Evolutionary conservation across 2,113 vertebrate genomes (phyloP).

Genomic region (Miniopterus natalensis): DNA sequence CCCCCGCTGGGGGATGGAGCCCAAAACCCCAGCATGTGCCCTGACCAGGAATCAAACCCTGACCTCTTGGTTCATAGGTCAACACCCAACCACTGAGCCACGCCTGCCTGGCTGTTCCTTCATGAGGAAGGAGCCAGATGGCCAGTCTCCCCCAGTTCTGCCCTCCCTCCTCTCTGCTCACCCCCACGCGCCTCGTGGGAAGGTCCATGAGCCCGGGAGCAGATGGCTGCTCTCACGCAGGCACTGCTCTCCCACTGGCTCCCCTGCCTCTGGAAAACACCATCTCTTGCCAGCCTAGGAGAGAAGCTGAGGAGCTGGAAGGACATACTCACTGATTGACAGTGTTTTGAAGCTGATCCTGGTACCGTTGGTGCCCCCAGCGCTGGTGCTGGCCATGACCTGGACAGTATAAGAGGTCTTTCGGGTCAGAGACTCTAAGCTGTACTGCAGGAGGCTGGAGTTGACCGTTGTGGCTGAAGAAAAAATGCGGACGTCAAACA

Average conservation of each 20-base stretch:
- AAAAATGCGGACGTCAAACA: conserved; percentile 50
- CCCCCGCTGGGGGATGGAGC: too few species aligned
- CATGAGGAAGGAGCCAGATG: not conserved
- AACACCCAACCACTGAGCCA: too few species aligned
- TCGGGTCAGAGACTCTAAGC: conserved; percentile 87
- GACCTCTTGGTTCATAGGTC: too few species aligned
- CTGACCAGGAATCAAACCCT: too few species aligned
- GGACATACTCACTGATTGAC: conserved; percentile 88
- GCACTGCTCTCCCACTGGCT: not conserved
- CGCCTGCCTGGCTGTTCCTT: too few species aligned
- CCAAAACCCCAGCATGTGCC: too few species aligned
- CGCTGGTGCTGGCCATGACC: conserved; percentile 88
- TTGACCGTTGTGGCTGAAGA: conserved; percentile 88
- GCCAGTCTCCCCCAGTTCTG: not conserved
- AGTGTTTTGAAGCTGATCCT: conserved; percentile 88
- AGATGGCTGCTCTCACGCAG: not conserved
- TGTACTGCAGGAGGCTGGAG: conserved; percentile 68
- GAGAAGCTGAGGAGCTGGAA: not conserved
- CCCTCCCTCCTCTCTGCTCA: not conserved
- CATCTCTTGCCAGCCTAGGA: not conserved
- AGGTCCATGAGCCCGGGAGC: not conserved
- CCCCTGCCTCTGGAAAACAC: not conserved
- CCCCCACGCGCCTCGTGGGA: not conserved
- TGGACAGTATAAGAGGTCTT: conserved; percentile 87
- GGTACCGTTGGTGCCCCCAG: conserved; percentile 84